Percentiles rank a stretch among this genome's conserved stretches.
These are phyloP conservation scores for Ictidomys tridecemlineatus DNA, from an alignment of 2,113 vertebrate genomes.

Conservation along the genomic window DNA sequence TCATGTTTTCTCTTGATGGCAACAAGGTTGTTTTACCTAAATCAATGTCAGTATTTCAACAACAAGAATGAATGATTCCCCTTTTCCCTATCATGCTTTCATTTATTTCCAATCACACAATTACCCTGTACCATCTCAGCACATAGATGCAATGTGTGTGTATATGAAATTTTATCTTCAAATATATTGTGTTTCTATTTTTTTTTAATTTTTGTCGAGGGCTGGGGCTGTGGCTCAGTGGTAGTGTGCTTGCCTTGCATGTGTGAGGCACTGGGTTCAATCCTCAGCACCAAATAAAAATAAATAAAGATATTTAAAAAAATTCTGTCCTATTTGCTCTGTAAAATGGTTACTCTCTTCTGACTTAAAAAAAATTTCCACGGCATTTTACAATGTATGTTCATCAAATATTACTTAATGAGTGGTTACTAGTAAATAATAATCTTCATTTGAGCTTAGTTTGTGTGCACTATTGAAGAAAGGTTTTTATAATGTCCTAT, in stretches of 20 bases:
- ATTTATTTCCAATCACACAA: background rate
- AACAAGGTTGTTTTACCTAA: background rate
- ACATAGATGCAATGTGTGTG: background rate
- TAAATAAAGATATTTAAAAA: no score
- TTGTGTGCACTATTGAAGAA: background rate
- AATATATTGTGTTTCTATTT: background rate
- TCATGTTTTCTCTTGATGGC: background rate
- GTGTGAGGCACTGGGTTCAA: no score
- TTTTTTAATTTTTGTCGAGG: background rate
- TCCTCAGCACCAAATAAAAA: no score
- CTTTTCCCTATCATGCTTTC: background rate
- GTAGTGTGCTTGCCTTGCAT: no score
- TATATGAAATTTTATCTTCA: background rate
- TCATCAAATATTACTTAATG: background rate
- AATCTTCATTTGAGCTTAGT: slow-evolving; percentile 22
- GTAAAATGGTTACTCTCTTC: background rate
- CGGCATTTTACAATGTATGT: background rate
- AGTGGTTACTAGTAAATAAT: background rate
- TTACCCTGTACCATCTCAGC: background rate
- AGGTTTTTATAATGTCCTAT: background rate
- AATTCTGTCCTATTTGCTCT: background rate
- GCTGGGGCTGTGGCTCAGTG: no score
- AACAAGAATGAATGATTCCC: background rate
- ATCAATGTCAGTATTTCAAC: background rate
- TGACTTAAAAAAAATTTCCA: background rate